These are phyloP conservation scores for Emberiza fucata DNA, from an alignment of 2,113 vertebrate species.

Conservation along the genomic window DNA sequence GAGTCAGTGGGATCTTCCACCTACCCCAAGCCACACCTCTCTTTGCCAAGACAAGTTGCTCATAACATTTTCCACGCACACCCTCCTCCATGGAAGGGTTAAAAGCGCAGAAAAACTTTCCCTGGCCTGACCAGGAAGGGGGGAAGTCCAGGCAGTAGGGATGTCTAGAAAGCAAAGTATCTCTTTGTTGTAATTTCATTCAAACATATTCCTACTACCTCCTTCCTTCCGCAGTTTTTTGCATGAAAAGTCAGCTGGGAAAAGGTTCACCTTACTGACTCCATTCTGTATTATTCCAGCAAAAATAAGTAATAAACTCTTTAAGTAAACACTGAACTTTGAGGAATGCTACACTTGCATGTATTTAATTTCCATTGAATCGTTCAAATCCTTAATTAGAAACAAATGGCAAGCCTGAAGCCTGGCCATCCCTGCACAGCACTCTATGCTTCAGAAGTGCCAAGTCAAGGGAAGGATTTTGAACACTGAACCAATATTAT, in stretches of 20 bases:
- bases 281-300: slow-evolving; percentile 41
- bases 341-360: slow-evolving; percentile 36
- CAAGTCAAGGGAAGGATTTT: not conserved
- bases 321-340: slow-evolving; percentile 51
- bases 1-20: not conserved
- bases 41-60: not conserved
- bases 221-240: slow-evolving; percentile 13
- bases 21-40: not conserved
- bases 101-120: not conserved
- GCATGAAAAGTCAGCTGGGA: not conserved
- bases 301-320: slow-evolving; percentile 66
- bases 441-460: not conserved
- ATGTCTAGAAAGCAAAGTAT: slow-evolving; percentile 30
- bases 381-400: slow-evolving; percentile 37
- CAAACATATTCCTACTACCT: slow-evolving; percentile 14
- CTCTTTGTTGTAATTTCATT: slow-evolving; percentile 35
- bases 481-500: not conserved
- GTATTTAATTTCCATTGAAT: slow-evolving; percentile 52
- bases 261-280: slow-evolving; percentile 42
- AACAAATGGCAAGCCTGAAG: slow-evolving; percentile 25
- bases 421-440: not conserved
- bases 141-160: not conserved
- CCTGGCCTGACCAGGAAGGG: not conserved
- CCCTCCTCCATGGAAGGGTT: not conserved
- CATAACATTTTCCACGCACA: not conserved